Evolutionary conservation across 2,888 invertebrate genomes (phyloP).

Genomic region (Chaitophorus viminalis): DNA sequence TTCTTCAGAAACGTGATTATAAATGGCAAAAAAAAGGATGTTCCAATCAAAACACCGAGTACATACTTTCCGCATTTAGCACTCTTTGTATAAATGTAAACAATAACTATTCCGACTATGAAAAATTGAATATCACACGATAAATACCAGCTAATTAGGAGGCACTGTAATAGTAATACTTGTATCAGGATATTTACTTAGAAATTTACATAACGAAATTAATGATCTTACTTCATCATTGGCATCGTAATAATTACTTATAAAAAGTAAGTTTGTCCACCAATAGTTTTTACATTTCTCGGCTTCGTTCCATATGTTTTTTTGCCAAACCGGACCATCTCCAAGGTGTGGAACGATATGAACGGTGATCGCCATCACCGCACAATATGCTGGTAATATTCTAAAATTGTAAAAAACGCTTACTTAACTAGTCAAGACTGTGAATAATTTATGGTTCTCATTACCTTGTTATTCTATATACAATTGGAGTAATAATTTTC

Average conservation of each 20-base stretch:
- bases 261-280: constrained; percentile 64
- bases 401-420: not conserved
- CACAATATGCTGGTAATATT: constrained; percentile 60
- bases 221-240: constrained; percentile 64
- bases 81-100: constrained; percentile 23
- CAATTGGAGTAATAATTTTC: not conserved
- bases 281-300: constrained; percentile 64
- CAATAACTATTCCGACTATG: constrained; percentile 44
- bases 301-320: constrained; percentile 62
- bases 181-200: not conserved
- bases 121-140: constrained; percentile 61
- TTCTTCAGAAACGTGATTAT: not conserved
- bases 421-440: too few species aligned
- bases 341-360: constrained; percentile 60
- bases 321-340: constrained; percentile 64
- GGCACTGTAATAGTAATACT: constrained; percentile 19
- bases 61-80: not conserved
- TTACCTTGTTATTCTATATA: constrained; percentile 34
- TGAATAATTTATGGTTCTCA: too few species aligned
- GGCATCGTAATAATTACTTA: constrained; percentile 64
- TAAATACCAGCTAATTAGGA: constrained; percentile 62
- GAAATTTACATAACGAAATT: constrained; percentile 62
- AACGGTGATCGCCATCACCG: constrained; percentile 28
- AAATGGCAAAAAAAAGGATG: constrained; percentile 1
- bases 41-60: not conserved